Base-by-base conservation (phyloP, 2,888 invertebrate species). In the Galerucella pusilla region DNA sequence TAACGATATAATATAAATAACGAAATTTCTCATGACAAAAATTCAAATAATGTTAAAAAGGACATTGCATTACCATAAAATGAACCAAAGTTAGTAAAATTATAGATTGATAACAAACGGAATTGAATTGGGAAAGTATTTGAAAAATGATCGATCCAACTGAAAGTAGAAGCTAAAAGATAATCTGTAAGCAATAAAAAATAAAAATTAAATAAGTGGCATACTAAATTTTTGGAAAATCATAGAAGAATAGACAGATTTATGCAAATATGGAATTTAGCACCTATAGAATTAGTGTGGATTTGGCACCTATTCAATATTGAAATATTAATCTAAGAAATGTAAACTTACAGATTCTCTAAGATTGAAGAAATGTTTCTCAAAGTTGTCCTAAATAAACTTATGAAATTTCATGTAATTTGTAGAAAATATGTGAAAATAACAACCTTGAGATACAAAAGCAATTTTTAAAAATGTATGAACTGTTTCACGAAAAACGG, bases 371-470 rank as follows among this genome's bases (percentile, higher is more conserved):
- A 6, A n/a, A 52, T 54, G 54, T 54, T 5, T 54, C 54, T 54
- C 54, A 54, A 54, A 54, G n/a, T 54, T 54, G 54, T 54, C n/a
- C 3, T n/a, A n/a, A 0, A 52, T 5, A 54, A 54, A 7, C 54
- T n/a, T 16, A 42, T 28, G 28, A 1, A 9, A 42, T 42, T 49
- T 49, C 14, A 49, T 49, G 0, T 2, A 49, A 49, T 49, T 42
- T 42, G 7, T 42, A 42, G 7, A 42, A 42, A 42, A 35, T 35
- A 35, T 2, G n/a, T 6, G n/a, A 52, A n/a, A 52, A 54, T 54
- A n/a, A 54, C 54, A 54, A 54, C n/a, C n/a, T 54, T 54, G 54
- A 54, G 54, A n/a, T n/a, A 54, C 54, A 54, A 54, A n/a, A 49
- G 49, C 2, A 11, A 2, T 12, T 49, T 46, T 46, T 6, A 49